phyloP scores from a whole-genome alignment of 2,797 vertebrate species.

The Spinus olivaceus region DNA sequence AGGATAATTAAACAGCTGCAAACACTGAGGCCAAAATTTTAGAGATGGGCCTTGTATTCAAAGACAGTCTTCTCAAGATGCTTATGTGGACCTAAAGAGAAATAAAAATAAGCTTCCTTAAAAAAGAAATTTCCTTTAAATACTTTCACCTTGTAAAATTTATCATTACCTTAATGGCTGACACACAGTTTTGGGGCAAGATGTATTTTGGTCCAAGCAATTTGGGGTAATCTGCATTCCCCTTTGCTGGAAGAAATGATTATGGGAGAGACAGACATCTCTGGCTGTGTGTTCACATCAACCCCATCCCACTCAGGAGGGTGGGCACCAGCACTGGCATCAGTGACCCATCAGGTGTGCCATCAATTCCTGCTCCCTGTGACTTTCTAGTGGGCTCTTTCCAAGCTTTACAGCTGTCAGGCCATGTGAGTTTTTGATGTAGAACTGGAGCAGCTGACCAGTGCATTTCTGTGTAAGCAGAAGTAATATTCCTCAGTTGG shows the following conservation, averaged over 20 bases:
- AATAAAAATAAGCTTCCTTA: neutral
- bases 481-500: neutral
- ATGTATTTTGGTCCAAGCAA: neutral
- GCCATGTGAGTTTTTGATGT: neutral
- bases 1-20: neutral
- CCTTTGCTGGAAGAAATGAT: neutral
- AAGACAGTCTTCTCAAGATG: neutral
- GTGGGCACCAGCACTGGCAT: rapidly evolving
- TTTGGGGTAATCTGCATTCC: neutral
- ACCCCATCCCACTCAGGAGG: neutral
- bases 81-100: neutral
- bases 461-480: neutral
- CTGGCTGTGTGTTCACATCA: neutral
- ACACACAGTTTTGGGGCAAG: neutral
- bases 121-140: neutral
- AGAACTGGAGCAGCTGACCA: neutral
- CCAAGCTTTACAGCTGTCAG: neutral
- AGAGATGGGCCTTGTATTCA: neutral
- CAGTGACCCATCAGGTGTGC: neutral
- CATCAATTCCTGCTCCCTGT: neutral
- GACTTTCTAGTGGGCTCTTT: neutral
- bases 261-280: neutral
- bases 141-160: neutral
- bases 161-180: neutral
- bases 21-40: neutral